phyloP scores from a whole-genome alignment of 2,797 vertebrate genomes.

The Gymnodraco acuticeps region DNA sequence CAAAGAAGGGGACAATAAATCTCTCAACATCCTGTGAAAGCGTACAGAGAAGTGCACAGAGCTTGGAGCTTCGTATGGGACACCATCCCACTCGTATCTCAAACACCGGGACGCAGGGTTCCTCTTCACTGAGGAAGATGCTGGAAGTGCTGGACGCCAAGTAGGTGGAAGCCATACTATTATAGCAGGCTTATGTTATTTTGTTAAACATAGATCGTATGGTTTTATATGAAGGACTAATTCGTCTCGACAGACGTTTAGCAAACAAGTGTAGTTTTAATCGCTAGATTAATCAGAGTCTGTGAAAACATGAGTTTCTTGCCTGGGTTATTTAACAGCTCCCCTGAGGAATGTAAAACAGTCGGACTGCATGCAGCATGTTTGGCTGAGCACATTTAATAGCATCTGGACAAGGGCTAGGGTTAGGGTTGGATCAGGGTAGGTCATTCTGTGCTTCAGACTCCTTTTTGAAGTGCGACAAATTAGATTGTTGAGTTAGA shows the following conservation, averaged over 20 bases:
- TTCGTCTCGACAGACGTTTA: background rate
- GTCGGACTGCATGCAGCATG: conserved; percentile 8
- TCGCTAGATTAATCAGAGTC: background rate
- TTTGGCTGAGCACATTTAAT: conserved; percentile 21
- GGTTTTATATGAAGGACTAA: background rate
- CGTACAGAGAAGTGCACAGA: conserved; percentile 38
- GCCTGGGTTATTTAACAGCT: conserved; percentile 18
- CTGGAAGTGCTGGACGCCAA: conserved; percentile 27
- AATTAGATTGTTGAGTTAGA: conserved; percentile 8
- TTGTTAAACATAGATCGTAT: background rate
- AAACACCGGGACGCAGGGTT: conserved; percentile 16
- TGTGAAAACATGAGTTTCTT: conserved; percentile 12
- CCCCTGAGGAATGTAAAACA: conserved; percentile 15
- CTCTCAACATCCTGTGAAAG: conserved; percentile 53
- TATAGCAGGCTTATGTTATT: background rate
- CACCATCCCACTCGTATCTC: conserved; percentile 32
- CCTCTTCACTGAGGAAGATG: conserved; percentile 18
- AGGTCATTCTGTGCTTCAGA: conserved; percentile 13
- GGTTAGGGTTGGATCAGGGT: conserved; percentile 12
- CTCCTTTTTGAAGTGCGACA: conserved; percentile 3
- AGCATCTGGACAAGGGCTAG: conserved; percentile 21
- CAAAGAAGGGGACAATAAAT: conserved; percentile 71
- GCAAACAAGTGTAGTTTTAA: background rate
- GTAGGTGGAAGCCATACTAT: conserved; percentile 23
- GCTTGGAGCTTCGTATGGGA: conserved; percentile 47